Evolutionary conservation across 2,113 vertebrate species (phyloP), one percentile per base, ranked within the genome.

Genomic region (Oncorhynchus nerka): DNA sequence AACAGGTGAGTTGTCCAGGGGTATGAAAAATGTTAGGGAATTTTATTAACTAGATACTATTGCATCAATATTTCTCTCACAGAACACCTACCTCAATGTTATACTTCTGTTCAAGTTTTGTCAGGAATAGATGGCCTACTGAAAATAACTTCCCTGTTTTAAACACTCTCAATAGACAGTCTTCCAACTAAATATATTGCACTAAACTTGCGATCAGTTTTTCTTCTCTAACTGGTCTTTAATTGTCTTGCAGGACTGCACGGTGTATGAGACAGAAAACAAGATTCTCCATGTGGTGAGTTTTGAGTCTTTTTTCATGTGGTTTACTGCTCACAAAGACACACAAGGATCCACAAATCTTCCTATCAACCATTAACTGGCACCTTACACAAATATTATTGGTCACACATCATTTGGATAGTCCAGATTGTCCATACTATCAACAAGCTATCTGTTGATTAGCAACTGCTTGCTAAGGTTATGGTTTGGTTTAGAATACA

Each of bases 241-340:
- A n/a, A 28, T 2, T 83, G 78, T 85, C 26, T 68, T 39, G 15
- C 73, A 94, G 93, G 92, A 94, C 89, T 94, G 92, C 82, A 93
- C 92, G 4, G 93, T 94, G 75, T 93, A 93, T 67, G 93, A 94
- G 89, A 93, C 93, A 75, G 93, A 94, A 90, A 94, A 94, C 81
- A 94, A 94, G 84, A 94, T 94, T 78, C 92, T 94, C 59, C 93
- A 94, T 39, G 93, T 94, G 91, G 93, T 94, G 82, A 93, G 93
- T 93, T 28, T n/a, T 20, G 19, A 61, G 71, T 62, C 16, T n/a
- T 62, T 62, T 62, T 22, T 62, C 0, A 62, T 62, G n/a, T 6
- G 16, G 20, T 62, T 22, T 57, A 57, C 55, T 57, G 55, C 20
- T 4, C 55, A 20, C 55, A 57, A 57, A 1, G 55, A 20, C 19